Evolutionary conservation across 1,140 invertebrate species (phyloP), one percentile per base, ranked within the genome.

Genomic region (Cydia splendana): DNA sequence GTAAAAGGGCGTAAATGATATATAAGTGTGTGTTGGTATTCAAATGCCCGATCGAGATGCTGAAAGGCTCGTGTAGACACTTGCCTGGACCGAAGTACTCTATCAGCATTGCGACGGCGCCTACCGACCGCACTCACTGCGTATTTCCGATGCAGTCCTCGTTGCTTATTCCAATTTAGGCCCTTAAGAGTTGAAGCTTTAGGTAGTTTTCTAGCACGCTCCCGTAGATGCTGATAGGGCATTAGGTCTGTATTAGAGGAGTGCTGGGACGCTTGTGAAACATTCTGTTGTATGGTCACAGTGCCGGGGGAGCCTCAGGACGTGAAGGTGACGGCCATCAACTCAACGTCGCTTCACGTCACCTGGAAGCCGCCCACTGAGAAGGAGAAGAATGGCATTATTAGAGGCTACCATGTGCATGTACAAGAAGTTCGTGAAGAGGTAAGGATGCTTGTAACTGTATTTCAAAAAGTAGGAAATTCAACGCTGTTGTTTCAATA

Each of bases 261-360:
- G 69, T 77, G 88, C 18, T 28, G 81, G 88, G 62, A 81, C 77
- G 79, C 76, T 77, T 79, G 24, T 78, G 78, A 89, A 76, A 91
- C 74, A 77, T 78, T n/a, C 45, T 62, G 10, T 79, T 76, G 57
- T 84, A 77, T 88, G 78, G 93, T 78, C 95, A 93, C 95, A 99
- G 98, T 99, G 94, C 98, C 98, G 79, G 98, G 98, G 80, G 97
- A 98, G 93, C 98, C 98, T 65, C 96, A 97, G 88, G 97, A 98
- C 85, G 98, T 99, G 45, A 96, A 96, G 91, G 97, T 96, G 1
- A 95, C 94, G 69, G 94, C 97, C 5, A 95, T 99, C 86, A 99
- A 99, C 94, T 99, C 98, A 0, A 99, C 98, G 1, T 96, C 98
- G 5, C 96, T 99, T 81, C 96, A 96, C 85, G 98, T 99, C 9